Evolutionary conservation across 1,140 invertebrate species (phyloP), one percentile per base, ranked within the genome.

Genomic region (Lepidurus couesii): DNA sequence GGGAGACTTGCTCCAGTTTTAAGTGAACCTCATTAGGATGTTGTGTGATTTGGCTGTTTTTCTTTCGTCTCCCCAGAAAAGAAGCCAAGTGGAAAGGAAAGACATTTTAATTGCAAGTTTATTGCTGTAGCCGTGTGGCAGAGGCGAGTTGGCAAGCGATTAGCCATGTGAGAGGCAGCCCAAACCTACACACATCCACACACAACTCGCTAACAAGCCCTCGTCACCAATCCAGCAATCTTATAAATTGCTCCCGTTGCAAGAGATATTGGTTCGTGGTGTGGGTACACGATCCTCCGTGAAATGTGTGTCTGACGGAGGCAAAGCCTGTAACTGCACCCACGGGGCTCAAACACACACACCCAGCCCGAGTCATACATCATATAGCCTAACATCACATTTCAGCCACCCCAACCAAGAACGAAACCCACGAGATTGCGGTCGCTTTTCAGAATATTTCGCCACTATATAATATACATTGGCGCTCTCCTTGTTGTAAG

Each of bases 301-400:
- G 53, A 65, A 65, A 65, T 65, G 53, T 65, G 53, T 65, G 53
- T 65, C 53, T 65, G 53, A 65, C 21, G 53, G 53, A 65, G 53
- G 53, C 53, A 65, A 65, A 65, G 53, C 53, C 53, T 13, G 53
- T 65, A 65, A 65, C 53, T 65, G 53, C 53, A 65, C 53, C 53
- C 53, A 65, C 53, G 53, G 53, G 53, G 53, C 53, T 65, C 53
- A 65, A n/a, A 21, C 21, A 65, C 13, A 65, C 47, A 65, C 53
- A 65, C 53, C 53, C 21, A 13, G 21, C 21, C 53, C 53, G 21
- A 65, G 21, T 65, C 53, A 65, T 65, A 65, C 53, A 65, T 65
- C 53, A 65, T 65, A 13, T 65, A 13, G 53, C 53, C 53, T 21
- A 65, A 65, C 53, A 65, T 65, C 53, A 21, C 53, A 65, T 65